phyloP scores from a whole-genome alignment of 2,113 vertebrate species.

The Ascaphus truei region DNA sequence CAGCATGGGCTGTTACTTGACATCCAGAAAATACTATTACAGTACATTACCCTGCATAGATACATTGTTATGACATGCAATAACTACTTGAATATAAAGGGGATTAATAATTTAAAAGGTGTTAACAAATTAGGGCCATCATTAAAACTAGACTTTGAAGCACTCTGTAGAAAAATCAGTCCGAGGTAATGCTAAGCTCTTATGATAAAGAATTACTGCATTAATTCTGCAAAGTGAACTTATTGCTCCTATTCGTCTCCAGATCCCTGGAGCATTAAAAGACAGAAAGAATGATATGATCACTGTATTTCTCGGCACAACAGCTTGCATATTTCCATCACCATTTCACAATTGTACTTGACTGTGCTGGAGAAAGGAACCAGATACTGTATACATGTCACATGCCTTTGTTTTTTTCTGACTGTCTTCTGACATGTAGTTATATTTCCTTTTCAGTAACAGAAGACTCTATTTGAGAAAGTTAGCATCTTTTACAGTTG shows the following conservation, averaged over 20 bases:
- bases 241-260: slow-evolving; percentile 95
- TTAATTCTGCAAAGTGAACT: slow-evolving; percentile 99
- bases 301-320: slow-evolving; percentile 80
- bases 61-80: slow-evolving; percentile 99
- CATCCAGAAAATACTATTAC: slow-evolving; percentile 98
- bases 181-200: slow-evolving; percentile 93
- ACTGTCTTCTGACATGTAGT: slow-evolving; percentile 49
- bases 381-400: slow-evolving; percentile 51
- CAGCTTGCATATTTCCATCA: slow-evolving; percentile 87
- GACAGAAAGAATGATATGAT: slow-evolving; percentile 91
- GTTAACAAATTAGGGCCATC: slow-evolving; percentile 99
- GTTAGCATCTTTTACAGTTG: background rate
- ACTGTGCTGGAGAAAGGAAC: slow-evolving; percentile 46
- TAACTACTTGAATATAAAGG: slow-evolving; percentile 99
- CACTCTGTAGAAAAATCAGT: slow-evolving; percentile 98
- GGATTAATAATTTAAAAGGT: slow-evolving; percentile 99
- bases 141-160: slow-evolving; percentile 98
- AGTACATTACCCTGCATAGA: slow-evolving; percentile 97
- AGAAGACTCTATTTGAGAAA: background rate
- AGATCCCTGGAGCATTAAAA: slow-evolving; percentile 94
- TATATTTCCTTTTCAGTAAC: slow-evolving; percentile 51
- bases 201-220: slow-evolving; percentile 99
- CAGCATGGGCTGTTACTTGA: slow-evolving; percentile 85
- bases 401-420: slow-evolving; percentile 61
- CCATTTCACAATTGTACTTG: slow-evolving; percentile 62